These are phyloP conservation scores for Chascanopsetta lugubris DNA, from an alignment of 2,113 vertebrate genomes.

Conservation along the genomic window DNA sequence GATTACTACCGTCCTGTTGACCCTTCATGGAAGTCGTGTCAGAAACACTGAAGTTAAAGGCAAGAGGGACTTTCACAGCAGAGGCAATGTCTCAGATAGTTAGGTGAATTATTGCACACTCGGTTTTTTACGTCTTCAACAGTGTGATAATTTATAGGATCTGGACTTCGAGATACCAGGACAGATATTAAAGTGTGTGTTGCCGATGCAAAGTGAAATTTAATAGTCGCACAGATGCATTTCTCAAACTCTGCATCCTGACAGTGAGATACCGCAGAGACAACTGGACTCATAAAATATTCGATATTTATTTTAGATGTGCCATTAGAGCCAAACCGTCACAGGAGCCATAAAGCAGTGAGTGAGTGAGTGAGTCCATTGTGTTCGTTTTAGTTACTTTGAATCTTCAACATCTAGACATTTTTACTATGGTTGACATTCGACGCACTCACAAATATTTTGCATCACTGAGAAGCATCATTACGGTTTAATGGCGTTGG, in stretches of 20 bases:
- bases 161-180: background rate
- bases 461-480: background rate
- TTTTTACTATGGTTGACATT: slow-evolving; percentile 1
- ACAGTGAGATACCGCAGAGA: background rate
- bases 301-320: background rate
- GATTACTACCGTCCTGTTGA: background rate
- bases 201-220: background rate
- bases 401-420: background rate
- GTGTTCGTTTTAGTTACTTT: background rate
- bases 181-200: slow-evolving; percentile 3
- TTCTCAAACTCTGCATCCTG: background rate
- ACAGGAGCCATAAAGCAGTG: background rate
- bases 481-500: background rate
- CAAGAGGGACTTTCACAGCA: too few relatives aligned
- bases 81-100: too few relatives aligned
- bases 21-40: background rate
- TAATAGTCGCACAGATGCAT: background rate
- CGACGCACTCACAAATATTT: background rate
- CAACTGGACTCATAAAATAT: background rate
- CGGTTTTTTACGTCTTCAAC: background rate
- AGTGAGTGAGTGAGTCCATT: background rate
- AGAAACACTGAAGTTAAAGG: too few relatives aligned
- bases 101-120: background rate
- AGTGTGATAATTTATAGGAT: background rate
- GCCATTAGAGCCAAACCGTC: slow-evolving; percentile 3